Conservation (phyloP, 2,113 vertebrate genomes). For the Nyctibius bracteatus region DNA sequence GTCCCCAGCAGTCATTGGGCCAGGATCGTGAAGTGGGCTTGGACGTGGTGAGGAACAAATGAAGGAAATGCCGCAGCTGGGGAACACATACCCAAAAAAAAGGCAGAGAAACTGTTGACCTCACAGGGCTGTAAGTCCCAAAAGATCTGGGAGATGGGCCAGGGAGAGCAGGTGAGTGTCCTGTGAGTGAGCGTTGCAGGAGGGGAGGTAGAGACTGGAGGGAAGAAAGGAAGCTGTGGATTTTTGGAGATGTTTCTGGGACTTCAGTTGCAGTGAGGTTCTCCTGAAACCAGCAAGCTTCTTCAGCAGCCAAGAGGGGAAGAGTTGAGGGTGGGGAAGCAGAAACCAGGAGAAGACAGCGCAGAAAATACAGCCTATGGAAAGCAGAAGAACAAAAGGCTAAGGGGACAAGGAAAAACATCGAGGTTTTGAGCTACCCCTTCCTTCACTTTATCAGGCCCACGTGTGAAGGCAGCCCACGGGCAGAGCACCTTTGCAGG, state of each 20-base stretch:
- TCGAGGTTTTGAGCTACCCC: neutral
- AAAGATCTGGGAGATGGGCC: neutral
- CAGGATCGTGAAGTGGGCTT: neutral
- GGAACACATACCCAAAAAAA: rapidly evolving
- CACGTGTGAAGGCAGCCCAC: neutral
- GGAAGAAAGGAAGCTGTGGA: neutral
- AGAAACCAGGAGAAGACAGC: neutral
- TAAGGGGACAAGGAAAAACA: neutral
- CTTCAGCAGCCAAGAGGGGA: neutral
- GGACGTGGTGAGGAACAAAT: neutral
- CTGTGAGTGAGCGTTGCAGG: rapidly evolving
- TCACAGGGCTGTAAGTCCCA: neutral
- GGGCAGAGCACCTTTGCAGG: neutral
- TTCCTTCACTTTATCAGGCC: neutral
- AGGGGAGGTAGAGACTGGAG: neutral
- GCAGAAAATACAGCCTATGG: neutral
- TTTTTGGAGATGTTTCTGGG: neutral
- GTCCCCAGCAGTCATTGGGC: neutral
- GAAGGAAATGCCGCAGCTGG: rapidly evolving
- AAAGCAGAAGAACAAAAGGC: neutral
- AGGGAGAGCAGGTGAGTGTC: neutral
- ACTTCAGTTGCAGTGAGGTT: neutral
- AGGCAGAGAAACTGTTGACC: neutral
- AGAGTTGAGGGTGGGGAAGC: neutral
- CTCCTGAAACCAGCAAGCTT: neutral